Conservation (phyloP, 2,888 invertebrate genomes). For the Oeneis ivallda region DNA sequence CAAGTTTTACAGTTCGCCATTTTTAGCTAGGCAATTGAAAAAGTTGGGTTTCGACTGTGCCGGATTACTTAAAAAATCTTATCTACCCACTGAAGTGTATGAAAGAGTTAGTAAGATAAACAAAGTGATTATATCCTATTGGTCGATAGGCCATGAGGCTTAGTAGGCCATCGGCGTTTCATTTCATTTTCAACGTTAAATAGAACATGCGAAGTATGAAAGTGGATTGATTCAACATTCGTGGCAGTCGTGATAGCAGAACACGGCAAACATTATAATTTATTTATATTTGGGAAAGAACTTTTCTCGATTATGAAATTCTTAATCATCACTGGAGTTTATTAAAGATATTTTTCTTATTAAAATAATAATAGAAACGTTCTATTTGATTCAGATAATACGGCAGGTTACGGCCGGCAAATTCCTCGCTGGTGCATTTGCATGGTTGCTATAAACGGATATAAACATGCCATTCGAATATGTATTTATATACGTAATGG, state of each 20-base stretch:
- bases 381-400: neutral
- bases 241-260: neutral
- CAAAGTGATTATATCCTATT: neutral
- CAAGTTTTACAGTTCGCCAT: too few species aligned
- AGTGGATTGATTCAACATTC: neutral
- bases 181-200: constrained; percentile 7
- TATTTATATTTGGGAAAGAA: too few species aligned
- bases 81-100: too few species aligned
- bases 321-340: too few species aligned
- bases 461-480: constrained; percentile 36
- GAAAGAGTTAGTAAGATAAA: too few species aligned
- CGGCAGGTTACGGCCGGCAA: constrained; percentile 7
- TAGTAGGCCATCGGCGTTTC: too few species aligned
- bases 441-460: constrained; percentile 20
- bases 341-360: neutral
- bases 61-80: too few species aligned
- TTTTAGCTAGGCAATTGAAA: too few species aligned
- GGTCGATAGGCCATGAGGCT: too few species aligned
- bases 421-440: constrained; percentile 14
- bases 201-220: neutral
- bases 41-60: too few species aligned
- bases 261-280: too few species aligned
- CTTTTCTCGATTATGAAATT: too few species aligned
- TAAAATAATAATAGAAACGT: neutral
- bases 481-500: constrained; percentile 54